phyloP scores from a whole-genome alignment of 2,888 invertebrate genomes.

The Agonopterix alstromeriana region DNA sequence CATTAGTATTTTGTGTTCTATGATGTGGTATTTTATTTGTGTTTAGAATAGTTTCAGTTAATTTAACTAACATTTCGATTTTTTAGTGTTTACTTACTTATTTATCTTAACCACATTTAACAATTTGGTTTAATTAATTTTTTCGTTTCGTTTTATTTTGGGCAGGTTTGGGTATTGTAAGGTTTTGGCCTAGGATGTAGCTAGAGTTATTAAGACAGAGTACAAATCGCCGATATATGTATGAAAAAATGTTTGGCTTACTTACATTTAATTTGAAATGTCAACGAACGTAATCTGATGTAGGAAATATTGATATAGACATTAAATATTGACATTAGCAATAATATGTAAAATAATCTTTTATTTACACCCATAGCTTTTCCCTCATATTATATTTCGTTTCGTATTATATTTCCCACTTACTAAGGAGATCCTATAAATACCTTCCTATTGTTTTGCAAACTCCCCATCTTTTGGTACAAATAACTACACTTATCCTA shows the following conservation, averaged over 20 bases:
- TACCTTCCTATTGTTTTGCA: no score
- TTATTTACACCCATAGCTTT: conserved; percentile 29
- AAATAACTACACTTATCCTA: no score
- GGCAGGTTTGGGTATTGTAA: conserved; percentile 77
- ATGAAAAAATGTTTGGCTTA: conserved; percentile 69
- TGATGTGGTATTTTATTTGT: conserved; percentile 27
- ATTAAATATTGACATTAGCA: conserved; percentile 78
- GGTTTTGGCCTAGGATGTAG: conserved; percentile 77
- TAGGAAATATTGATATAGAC: conserved; percentile 73
- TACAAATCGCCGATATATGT: conserved; percentile 72
- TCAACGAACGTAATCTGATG: conserved; percentile 78
- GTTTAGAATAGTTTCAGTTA: conserved; percentile 67
- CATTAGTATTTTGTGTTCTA: conserved; percentile 36
- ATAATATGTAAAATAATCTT: conserved; percentile 66
- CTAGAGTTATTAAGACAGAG: conserved; percentile 74
- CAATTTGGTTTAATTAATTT: conserved; percentile 39
- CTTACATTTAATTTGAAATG: conserved; percentile 72
- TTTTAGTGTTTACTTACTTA: conserved; percentile 50
- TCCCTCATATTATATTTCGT: background rate
- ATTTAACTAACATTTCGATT: conserved; percentile 55
- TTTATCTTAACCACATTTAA: conserved; percentile 42
- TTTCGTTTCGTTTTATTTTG: conserved; percentile 58
- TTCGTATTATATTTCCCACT: background rate
- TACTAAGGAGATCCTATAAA: no score
- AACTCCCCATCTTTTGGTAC: no score